Percentiles rank a stretch among this genome's conserved stretches.
Conservation (phyloP, 2,797 vertebrate species). For the Threskiornis aethiopicus region DNA sequence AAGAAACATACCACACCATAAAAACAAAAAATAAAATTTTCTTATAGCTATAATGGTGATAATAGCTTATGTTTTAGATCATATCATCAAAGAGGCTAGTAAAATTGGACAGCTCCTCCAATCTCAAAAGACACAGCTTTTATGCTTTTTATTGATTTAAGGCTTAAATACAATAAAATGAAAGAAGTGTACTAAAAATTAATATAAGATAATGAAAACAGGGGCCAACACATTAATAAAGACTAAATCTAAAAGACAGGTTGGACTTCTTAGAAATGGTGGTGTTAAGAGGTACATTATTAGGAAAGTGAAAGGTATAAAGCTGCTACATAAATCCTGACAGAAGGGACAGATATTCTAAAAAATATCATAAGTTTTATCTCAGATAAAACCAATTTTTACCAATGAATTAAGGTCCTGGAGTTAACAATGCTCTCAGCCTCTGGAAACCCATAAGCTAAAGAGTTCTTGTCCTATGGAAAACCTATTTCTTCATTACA, state of each 20-base stretch:
- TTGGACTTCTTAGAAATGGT: not conserved
- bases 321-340: not conserved
- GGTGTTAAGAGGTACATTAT: not conserved
- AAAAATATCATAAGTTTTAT: not conserved
- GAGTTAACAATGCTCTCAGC: not conserved
- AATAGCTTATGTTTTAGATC: conserved; percentile 30
- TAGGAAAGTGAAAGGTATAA: not conserved
- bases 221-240: conserved; percentile 11
- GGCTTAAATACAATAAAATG: conserved; percentile 31
- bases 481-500: not conserved
- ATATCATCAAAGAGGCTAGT: not conserved
- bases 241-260: not conserved
- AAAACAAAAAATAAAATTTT: conserved; percentile 17
- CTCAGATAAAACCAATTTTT: not conserved
- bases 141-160: conserved; percentile 40
- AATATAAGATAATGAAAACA: conserved; percentile 41
- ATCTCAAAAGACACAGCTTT: not conserved
- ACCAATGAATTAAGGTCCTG: not conserved
- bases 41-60: not conserved
- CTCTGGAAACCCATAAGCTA: not conserved
- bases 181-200: conserved; percentile 10
- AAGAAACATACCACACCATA: not conserved
- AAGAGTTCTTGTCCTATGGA: not conserved
- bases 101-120: conserved; percentile 34
- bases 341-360: not conserved